Evolutionary conservation across 2,797 vertebrate genomes (phyloP), one percentile per base, ranked within the genome.

Genomic region (Acanthis flammea): DNA sequence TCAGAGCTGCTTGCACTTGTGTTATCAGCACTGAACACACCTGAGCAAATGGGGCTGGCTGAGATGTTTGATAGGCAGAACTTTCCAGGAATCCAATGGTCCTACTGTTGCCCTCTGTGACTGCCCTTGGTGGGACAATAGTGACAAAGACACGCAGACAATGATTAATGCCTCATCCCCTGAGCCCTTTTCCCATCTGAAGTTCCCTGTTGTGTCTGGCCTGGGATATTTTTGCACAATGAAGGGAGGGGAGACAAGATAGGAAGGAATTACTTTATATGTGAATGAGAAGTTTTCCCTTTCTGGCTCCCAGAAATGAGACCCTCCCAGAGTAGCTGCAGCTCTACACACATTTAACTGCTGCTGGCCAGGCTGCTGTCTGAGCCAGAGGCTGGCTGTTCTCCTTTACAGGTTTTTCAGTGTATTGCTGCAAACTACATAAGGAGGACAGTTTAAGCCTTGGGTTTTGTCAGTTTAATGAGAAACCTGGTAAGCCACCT

Each of bases 21-120:
- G 63, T 89, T 96, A 93, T 92, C 89, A 91, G 67, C 63, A 27
- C 60, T 33, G 75, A 95, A 87, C 91, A 91, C 53, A 89, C 72
- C 81, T 85, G 89, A 73, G 37, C 8, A 92, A 91, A 67, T 77
- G 57, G 48, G 21, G 19, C 45, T 80, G 2, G 1, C 27, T 44
- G 48, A 92, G 92, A 61, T 71, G 7, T 73, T 73, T 85, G 86
- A 91, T 85, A 94, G 67, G 37, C 63, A 89, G 47, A 79, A 85
- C 60, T 93, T 95, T 85, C 68, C 37, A 91, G 57, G 81, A 93
- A 93, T 93, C 67, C 89, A 89, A 42, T 82, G 94, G 23, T 47
- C 80, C 55, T 91, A 63, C 55, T 60, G 7, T 21, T 94, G 78
- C 24, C 86, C 91, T 91, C 80, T 75, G 73, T 71, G 44, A 57